Conservation (phyloP, 1,140 invertebrate genomes). For the Neotoxoptera formosana region DNA sequence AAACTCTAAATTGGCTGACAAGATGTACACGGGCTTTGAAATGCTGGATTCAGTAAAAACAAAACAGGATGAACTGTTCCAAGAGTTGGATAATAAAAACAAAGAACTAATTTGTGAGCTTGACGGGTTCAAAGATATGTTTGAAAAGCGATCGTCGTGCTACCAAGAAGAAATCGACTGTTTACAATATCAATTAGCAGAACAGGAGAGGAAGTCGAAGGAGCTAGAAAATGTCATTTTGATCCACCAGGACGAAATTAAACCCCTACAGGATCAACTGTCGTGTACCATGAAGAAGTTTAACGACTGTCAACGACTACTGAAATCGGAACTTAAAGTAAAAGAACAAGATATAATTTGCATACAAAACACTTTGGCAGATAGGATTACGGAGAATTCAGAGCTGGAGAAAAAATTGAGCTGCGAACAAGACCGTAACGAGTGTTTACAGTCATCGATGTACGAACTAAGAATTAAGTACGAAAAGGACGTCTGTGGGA, state of each 20-base stretch:
- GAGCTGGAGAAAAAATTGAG: background rate
- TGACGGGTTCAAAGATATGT: background rate
- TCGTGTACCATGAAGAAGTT: background rate
- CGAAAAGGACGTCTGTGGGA: background rate
- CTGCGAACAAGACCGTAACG: background rate
- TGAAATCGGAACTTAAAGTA: background rate
- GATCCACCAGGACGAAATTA: background rate
- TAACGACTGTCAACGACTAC: background rate
- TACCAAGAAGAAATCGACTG: background rate
- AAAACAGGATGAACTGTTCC: background rate
- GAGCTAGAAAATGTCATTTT: background rate
- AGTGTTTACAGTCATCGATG: background rate
- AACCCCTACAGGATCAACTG: background rate
- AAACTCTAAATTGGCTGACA: background rate
- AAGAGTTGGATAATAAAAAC: background rate
- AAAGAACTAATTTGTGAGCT: background rate
- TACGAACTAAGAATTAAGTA: background rate
- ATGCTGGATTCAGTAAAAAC: background rate
- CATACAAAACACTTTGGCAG: background rate
- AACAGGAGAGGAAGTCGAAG: no score
- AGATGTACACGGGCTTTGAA: background rate
- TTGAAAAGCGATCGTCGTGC: background rate
- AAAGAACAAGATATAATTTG: conserved; percentile 15
- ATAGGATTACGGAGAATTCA: background rate
- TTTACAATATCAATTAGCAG: background rate